These are phyloP conservation scores for Sebastes hubbsi DNA, from an alignment of 2,797 vertebrate genomes.

Conservation along the genomic window DNA sequence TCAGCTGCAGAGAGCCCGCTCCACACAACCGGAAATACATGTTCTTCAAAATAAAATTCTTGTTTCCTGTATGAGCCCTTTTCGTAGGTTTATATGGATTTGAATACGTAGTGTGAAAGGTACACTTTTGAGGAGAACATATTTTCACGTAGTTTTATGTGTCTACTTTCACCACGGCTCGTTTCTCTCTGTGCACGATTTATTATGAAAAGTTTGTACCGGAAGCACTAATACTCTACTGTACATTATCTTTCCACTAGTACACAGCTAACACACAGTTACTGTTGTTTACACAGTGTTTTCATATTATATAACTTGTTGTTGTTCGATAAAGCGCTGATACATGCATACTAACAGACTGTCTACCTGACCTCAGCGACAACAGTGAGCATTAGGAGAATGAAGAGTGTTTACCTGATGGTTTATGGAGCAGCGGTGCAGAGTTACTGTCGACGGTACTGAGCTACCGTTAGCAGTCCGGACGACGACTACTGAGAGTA, in stretches of 20 bases:
- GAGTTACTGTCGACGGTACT: neutral
- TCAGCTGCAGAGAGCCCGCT: neutral
- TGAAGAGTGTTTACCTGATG: neutral
- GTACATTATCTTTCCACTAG: neutral
- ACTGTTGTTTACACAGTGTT: neutral
- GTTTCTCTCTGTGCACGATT: neutral
- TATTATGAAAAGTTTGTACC: conserved; percentile 33
- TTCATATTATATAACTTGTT: rapidly evolving
- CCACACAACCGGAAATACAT: neutral
- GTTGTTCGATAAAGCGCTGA: rapidly evolving
- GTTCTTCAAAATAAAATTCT: conserved; percentile 4
- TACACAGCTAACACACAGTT: neutral
- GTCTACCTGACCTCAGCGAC: rapidly evolving
- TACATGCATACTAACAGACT: rapidly evolving
- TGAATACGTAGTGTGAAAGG: rapidly evolving
- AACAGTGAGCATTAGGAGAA: neutral
- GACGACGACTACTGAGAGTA: neutral
- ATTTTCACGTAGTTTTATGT: neutral
- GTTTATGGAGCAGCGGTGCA: neutral
- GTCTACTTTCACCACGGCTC: neutral
- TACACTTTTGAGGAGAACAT: neutral
- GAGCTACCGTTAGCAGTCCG: neutral
- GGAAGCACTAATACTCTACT: conserved; percentile 4
- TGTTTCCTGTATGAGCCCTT: neutral
- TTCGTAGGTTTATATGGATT: too few species aligned